Conservation (phyloP, 2,113 vertebrate genomes). For the Tragelaphus imberbis region DNA sequence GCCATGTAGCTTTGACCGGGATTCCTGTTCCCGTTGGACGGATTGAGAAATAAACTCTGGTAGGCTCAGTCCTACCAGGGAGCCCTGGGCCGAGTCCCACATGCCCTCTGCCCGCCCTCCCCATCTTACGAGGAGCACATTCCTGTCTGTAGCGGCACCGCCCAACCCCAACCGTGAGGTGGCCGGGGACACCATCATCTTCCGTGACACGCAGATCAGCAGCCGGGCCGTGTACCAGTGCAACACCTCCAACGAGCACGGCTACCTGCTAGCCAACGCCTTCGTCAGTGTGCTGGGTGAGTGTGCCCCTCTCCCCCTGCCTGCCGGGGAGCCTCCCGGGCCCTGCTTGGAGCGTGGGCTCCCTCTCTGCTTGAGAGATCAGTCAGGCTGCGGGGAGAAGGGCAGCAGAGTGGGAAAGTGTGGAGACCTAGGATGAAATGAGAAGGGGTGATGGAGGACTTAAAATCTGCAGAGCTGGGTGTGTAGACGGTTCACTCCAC, state of each 20-base stretch:
- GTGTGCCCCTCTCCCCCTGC: not conserved
- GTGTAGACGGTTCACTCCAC: not conserved
- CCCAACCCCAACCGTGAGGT: constrained; percentile 86
- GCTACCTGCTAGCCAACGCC: constrained; percentile 95
- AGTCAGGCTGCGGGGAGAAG: too few relatives aligned
- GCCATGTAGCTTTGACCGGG: not conserved
- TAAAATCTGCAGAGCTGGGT: not conserved
- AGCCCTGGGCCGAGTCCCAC: not conserved
- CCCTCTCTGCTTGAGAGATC: not conserved
- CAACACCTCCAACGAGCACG: constrained; percentile 96
- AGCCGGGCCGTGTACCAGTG: constrained; percentile 96
- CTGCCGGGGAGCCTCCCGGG: accelerated
- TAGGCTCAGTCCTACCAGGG: accelerated
- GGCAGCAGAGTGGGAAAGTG: accelerated
- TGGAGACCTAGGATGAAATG: not conserved
- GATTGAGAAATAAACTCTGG: not conserved
- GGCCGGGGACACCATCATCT: constrained; percentile 92
- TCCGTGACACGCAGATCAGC: constrained; percentile 92
- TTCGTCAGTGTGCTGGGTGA: constrained; percentile 95
- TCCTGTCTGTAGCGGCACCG: constrained; percentile 74
- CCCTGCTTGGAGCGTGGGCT: accelerated
- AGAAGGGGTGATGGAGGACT: not conserved
- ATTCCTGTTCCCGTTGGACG: not conserved
- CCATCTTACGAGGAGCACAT: not conserved
- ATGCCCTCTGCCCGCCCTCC: not conserved